A percentile compares a stretch with the other conserved stretches of the same genome.
phyloP scores from a whole-genome alignment of 2,113 vertebrate species.

The Neopipo cinnamomea region DNA sequence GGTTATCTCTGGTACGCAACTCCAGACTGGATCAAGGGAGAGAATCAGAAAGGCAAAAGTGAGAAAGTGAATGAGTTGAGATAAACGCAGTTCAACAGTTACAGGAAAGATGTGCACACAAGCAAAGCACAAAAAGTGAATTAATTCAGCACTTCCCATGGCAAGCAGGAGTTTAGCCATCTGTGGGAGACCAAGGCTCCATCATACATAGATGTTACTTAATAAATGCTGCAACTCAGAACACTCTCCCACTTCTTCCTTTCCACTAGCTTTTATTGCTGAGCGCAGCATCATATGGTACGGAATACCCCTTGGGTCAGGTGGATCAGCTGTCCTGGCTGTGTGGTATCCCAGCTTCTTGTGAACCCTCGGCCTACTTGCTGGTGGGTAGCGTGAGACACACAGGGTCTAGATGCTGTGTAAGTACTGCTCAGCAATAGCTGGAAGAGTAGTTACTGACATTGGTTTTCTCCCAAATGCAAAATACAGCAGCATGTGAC shows the following conservation, averaged over 20 bases:
- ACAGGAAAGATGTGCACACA: background rate
- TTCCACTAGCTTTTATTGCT: background rate
- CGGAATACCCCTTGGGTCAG: background rate
- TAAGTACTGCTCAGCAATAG: background rate
- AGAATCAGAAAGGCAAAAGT: background rate
- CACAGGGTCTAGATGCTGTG: background rate
- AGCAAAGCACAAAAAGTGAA: background rate
- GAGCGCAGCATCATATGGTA: background rate
- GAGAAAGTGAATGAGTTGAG: background rate
- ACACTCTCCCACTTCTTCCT: background rate
- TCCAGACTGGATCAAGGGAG: background rate
- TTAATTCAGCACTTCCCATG: background rate
- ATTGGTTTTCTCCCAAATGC: background rate
- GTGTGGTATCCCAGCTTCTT: background rate
- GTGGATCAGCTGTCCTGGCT: background rate
- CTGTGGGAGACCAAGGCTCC: background rate
- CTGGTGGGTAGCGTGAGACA: background rate
- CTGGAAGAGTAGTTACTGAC: background rate
- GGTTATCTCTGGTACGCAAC: background rate
- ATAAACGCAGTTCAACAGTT: background rate
- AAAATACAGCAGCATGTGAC: background rate
- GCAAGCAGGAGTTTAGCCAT: background rate
- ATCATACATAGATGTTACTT: rapidly evolving
- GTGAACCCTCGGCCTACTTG: background rate
- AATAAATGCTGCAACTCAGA: rapidly evolving